These are phyloP conservation scores for Ooceraea biroi DNA, from an alignment of 1,140 invertebrate genomes.

Conservation along the genomic window DNA sequence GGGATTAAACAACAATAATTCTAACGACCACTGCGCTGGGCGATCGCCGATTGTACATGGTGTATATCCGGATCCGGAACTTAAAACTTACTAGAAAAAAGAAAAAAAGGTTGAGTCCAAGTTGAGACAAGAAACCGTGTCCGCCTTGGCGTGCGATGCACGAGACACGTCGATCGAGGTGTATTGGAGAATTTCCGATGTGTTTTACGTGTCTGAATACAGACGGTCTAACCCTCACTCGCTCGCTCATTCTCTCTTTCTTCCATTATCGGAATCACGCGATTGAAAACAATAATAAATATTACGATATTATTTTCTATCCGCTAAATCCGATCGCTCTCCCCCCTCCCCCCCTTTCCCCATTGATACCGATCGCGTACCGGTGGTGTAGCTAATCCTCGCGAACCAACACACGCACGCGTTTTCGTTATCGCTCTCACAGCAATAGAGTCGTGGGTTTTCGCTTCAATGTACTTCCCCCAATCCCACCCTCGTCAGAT, in stretches of 20 bases:
- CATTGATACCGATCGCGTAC: constrained; percentile 47
- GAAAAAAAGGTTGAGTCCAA: too few species aligned
- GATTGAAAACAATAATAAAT: constrained; percentile 64
- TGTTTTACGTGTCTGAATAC: constrained; percentile 9
- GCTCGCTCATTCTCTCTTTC: background rate
- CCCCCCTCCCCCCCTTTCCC: too few species aligned
- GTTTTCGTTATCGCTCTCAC: background rate
- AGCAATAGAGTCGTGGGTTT: background rate
- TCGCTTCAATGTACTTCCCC: constrained; percentile 44
- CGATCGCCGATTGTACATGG: constrained; percentile 46
- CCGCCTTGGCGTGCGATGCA: constrained; percentile 23
- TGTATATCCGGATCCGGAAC: constrained; percentile 61
- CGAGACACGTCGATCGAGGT: constrained; percentile 41
- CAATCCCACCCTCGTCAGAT: constrained; percentile 55
- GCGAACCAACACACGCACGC: background rate
- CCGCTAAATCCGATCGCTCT: constrained; percentile 37
- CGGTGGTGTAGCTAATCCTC: background rate
- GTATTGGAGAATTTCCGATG: constrained; percentile 37
- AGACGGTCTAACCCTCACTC: constrained; percentile 3
- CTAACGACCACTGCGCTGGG: constrained; percentile 59
- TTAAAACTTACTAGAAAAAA: constrained; percentile 68
- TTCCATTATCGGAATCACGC: constrained; percentile 35
- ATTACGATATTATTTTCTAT: constrained; percentile 62
- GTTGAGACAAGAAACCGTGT: constrained; percentile 49
- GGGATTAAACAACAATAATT: constrained; percentile 69